Conservation (phyloP, 2,797 vertebrate genomes). For the Mionectes olivaceus region DNA sequence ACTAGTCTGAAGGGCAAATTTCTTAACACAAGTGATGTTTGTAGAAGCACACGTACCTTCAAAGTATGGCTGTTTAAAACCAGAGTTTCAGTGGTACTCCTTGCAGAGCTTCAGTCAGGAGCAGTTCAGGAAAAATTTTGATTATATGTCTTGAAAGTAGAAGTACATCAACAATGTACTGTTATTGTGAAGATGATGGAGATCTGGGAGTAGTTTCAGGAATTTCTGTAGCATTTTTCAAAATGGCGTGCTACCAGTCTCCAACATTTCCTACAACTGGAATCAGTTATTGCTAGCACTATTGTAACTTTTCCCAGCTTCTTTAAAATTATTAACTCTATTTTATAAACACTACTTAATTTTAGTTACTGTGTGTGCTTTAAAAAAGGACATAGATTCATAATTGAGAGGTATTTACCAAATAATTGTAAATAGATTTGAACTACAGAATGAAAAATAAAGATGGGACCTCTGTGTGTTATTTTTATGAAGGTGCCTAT, state of each 20-base stretch:
- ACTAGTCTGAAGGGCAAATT: neutral
- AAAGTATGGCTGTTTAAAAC: neutral
- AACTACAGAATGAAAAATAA: neutral
- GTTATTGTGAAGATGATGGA: neutral
- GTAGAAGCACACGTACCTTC: neutral
- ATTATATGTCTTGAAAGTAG: neutral
- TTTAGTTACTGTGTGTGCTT: neutral
- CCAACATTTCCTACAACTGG: neutral
- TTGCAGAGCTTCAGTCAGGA: neutral
- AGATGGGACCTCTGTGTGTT: accelerated
- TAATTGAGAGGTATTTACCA: neutral
- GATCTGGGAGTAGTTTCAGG: neutral
- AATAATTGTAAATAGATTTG: neutral
- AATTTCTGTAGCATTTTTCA: neutral
- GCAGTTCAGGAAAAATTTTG: neutral
- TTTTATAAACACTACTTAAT: neutral
- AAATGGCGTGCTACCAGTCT: neutral
- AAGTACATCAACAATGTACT: neutral
- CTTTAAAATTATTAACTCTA: neutral
- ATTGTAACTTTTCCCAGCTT: neutral
- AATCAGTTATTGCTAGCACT: neutral
- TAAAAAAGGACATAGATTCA: neutral
- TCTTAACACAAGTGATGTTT: neutral
- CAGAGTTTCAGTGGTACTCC: neutral
- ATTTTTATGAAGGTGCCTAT: neutral